phyloP scores from a whole-genome alignment of 2,113 vertebrate species.

The Eurystomus gularis region DNA sequence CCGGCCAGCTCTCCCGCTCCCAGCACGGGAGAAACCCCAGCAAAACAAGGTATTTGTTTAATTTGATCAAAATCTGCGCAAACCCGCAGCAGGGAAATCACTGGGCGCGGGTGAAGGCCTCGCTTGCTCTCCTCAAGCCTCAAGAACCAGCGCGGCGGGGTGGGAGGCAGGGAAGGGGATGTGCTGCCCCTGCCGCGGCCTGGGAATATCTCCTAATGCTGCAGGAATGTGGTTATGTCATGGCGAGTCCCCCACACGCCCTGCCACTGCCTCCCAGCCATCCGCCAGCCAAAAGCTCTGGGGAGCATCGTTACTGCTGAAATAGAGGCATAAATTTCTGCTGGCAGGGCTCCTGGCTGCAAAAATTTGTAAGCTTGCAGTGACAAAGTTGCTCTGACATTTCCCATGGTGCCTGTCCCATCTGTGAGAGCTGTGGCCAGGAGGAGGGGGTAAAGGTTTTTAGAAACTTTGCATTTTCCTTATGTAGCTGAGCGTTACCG shows the following conservation, averaged over 20 bases:
- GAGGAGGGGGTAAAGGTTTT: neutral
- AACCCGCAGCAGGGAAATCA: neutral
- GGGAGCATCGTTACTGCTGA: constrained; percentile 7
- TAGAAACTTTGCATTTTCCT: neutral
- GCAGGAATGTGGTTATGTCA: constrained; percentile 63
- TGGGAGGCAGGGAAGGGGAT: constrained; percentile 18
- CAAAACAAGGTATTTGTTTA: accelerated
- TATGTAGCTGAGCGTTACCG: neutral
- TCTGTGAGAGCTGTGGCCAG: neutral
- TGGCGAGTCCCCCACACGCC: constrained; percentile 51
- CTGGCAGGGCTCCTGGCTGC: constrained; percentile 8
- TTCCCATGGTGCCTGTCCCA: neutral
- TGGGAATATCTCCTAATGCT: constrained; percentile 46
- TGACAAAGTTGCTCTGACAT: neutral
- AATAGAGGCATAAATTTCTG: constrained; percentile 6
- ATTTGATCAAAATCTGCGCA: neutral
- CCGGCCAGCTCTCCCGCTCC: neutral
- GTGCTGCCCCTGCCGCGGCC: constrained; percentile 34
- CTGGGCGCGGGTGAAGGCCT: neutral
- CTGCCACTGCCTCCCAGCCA: constrained; percentile 48
- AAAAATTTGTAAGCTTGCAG: neutral
- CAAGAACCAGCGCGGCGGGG: neutral
- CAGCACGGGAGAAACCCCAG: neutral
- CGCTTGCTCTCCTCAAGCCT: accelerated
- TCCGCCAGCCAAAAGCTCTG: neutral